Conservation (phyloP, 2,113 vertebrate genomes). For the Corvus hawaiiensis region DNA sequence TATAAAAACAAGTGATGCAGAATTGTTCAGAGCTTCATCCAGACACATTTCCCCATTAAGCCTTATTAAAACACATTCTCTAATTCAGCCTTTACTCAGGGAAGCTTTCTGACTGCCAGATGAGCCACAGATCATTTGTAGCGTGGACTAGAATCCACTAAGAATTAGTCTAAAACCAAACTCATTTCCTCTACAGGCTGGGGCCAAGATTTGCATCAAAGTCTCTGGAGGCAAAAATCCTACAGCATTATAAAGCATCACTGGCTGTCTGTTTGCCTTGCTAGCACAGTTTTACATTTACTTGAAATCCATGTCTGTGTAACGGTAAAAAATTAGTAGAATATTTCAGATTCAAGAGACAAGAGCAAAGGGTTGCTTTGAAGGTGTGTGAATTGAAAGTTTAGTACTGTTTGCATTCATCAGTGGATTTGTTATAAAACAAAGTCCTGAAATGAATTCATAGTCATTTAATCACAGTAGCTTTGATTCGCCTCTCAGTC, state of each 20-base stretch:
- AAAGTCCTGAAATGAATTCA: not conserved
- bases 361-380: not conserved
- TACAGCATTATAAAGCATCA: not conserved
- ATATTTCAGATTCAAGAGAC: not conserved
- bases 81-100: not conserved
- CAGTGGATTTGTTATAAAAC: not conserved
- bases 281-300: not conserved
- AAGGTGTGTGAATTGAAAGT: not conserved
- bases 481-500: not conserved
- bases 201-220: conserved; percentile 11
- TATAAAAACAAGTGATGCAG: not conserved
- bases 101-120: not conserved
- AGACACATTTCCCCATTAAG: not conserved
- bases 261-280: not conserved
- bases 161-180: conserved; percentile 24
- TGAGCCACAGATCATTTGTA: not conserved
- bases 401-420: not conserved
- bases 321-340: not conserved
- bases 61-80: not conserved
- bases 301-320: not conserved
- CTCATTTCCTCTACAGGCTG: conserved; percentile 21
- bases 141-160: not conserved
- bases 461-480: not conserved
- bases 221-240: not conserved
- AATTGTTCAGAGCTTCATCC: not conserved